These are phyloP conservation scores for Tenualosa thibaudeaui DNA, from an alignment of 2,797 vertebrate species.

Conservation along the genomic window DNA sequence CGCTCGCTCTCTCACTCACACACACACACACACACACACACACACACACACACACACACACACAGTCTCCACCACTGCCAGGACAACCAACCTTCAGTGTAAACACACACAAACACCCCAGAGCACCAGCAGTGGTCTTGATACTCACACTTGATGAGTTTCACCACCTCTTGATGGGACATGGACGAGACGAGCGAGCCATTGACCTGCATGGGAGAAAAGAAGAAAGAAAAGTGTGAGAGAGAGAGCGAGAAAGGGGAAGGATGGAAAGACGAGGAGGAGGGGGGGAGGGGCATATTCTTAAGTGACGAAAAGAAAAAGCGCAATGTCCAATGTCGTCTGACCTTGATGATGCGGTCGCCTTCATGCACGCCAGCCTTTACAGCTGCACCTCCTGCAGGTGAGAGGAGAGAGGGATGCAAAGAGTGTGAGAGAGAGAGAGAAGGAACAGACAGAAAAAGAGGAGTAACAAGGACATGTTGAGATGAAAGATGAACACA, in stretches of 20 bases:
- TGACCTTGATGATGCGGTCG: constrained; percentile 91
- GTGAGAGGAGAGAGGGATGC: neutral
- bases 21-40: neutral
- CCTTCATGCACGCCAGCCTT: constrained; percentile 93
- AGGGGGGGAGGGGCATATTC: neutral
- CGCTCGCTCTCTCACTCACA: neutral
- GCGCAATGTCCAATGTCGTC: neutral
- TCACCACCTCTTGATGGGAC: constrained; percentile 94
- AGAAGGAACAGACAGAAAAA: neutral
- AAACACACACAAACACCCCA: neutral
- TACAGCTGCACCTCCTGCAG: constrained; percentile 87
- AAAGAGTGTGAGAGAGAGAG: neutral
- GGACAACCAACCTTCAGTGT: too few relatives aligned
- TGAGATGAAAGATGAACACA: neutral
- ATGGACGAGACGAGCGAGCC: constrained; percentile 90
- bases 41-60: neutral
- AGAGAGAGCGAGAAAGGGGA: neutral
- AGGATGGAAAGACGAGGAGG: neutral
- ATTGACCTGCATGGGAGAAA: constrained; percentile 78
- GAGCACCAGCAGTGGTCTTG: neutral
- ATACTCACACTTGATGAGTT: constrained; percentile 94
- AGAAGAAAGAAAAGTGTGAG: neutral
- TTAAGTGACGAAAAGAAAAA: neutral
- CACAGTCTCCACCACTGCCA: neutral
- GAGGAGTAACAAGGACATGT: neutral